Percentiles rank a stretch among this genome's conserved stretches.
Conservation (phyloP, 2,113 vertebrate genomes). For the Atherinomorus stipes region DNA sequence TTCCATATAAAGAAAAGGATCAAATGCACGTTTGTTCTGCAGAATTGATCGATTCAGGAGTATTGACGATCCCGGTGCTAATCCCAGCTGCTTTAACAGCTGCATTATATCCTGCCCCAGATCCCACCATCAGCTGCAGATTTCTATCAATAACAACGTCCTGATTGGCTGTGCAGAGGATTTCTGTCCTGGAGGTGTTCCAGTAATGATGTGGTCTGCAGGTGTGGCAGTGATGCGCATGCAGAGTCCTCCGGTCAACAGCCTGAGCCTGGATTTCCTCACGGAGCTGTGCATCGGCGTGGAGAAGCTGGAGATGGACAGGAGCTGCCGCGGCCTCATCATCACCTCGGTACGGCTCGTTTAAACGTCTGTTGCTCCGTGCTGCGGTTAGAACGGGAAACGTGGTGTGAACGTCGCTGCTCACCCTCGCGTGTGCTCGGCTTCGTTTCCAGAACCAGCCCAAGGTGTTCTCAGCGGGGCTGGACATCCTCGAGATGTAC, state of each 20-base stretch:
- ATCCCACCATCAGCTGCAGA: too few species aligned
- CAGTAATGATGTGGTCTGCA: constrained; percentile 49
- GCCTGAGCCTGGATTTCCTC: constrained; percentile 90
- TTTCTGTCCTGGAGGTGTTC: too few species aligned
- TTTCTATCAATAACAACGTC: too few species aligned
- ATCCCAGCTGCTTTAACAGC: too few species aligned
- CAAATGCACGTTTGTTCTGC: too few species aligned
- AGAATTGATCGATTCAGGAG: too few species aligned
- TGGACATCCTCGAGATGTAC: constrained; percentile 92
- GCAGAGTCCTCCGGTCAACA: constrained; percentile 93
- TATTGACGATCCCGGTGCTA: too few species aligned
- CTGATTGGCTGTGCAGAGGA: too few species aligned
- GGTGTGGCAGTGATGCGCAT: constrained; percentile 88
- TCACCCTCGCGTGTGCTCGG: too few species aligned
- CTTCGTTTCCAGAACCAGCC: constrained; percentile 77
- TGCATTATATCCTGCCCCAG: too few species aligned
- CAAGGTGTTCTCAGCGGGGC: constrained; percentile 89
- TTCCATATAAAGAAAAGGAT: too few species aligned
- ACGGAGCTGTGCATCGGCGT: constrained; percentile 89
- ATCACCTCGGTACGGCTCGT: constrained; percentile 86
- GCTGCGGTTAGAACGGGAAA: neutral
- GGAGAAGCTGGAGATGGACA: constrained; percentile 94
- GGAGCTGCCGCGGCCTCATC: constrained; percentile 88
- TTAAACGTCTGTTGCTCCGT: neutral
- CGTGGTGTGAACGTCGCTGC: neutral